phyloP scores from a whole-genome alignment of 2,888 invertebrate species.

The Vannuccia rotundouncinata region DNA sequence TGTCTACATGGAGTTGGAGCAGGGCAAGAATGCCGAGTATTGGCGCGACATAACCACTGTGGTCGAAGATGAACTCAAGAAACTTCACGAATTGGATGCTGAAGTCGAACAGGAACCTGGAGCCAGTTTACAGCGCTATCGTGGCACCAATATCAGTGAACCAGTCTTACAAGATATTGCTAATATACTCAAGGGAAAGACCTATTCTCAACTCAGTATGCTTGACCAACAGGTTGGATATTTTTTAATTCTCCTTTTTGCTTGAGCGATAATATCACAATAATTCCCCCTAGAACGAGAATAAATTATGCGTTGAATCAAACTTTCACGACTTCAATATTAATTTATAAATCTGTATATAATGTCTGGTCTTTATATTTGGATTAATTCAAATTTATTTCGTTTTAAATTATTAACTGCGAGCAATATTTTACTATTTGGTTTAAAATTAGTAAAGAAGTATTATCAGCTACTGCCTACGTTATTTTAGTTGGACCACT shows the following conservation, averaged over 20 bases:
- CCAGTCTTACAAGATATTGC: constrained; percentile 59
- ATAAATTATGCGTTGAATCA: too few species aligned
- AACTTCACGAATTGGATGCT: constrained; percentile 46
- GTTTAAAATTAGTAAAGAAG: too few species aligned
- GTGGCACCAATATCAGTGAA: constrained; percentile 28
- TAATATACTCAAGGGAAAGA: constrained; percentile 83
- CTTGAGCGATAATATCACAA: too few species aligned
- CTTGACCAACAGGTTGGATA: constrained; percentile 72
- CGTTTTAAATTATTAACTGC: too few species aligned
- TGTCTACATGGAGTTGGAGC: constrained; percentile 74
- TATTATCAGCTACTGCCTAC: too few species aligned
- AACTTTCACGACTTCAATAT: too few species aligned
- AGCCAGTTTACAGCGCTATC: background rate
- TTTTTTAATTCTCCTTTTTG: background rate
- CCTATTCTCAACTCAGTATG: constrained; percentile 73
- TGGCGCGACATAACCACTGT: constrained; percentile 94
- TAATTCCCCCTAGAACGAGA: too few species aligned
- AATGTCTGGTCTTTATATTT: too few species aligned
- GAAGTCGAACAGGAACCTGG: constrained; percentile 58
- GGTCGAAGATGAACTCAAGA: constrained; percentile 70
- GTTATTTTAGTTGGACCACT: too few species aligned
- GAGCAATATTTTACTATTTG: too few species aligned
- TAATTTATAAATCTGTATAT: too few species aligned
- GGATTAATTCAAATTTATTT: too few species aligned
- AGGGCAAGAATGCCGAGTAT: constrained; percentile 76